Base-by-base conservation (phyloP, 1,140 invertebrate genomes). In the Sinonovacula constricta region DNA sequence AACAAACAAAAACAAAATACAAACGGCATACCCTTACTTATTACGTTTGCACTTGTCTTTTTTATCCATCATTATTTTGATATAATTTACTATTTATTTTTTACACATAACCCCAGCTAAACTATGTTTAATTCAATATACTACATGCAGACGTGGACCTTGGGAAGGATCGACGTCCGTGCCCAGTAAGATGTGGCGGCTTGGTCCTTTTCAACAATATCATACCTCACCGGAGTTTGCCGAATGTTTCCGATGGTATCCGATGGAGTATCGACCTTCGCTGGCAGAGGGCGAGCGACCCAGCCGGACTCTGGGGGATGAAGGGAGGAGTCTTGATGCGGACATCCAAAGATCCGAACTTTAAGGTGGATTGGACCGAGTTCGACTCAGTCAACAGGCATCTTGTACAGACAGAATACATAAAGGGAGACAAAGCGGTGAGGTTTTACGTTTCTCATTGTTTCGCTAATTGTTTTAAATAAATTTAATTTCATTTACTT, bases 231-330 rank as follows among this genome's bases (percentile, higher is more conserved):
- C 72, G 85, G 65, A 88, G 86, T 82, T 86, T 91, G 22, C 71
- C 79, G 28, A 89, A 89, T 54, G n/a, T 79, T 28, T 88, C 89
- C 14, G 79, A 86, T 18, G 77, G 82, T 4, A 84, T 91, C 30
- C 84, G 89, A 12, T 91, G 89, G 89, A 88, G 86, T 74, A 45
- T 91, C 4, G 89, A 91, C 66, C 67, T 91, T 0, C 84, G 89
- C 18, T 91, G 89, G 85, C 88, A 89, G 76, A 77, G 67, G 33
- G 82, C 88, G 1, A 70, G 79, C 18, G 53, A 86, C 30, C 76
- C 83, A 10, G 81, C 68, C 24, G 88, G 89, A 22, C 87, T 90
- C 65, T 88, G 88, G 74, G 89, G 87, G 3, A 63, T 90, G 18
- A 89, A 88, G 76, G 69, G 86, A 14, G 86, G 85, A 0, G 80